These are phyloP conservation scores for Acrocera orbiculus DNA, from an alignment of 2,888 invertebrate species.

Conservation along the genomic window DNA sequence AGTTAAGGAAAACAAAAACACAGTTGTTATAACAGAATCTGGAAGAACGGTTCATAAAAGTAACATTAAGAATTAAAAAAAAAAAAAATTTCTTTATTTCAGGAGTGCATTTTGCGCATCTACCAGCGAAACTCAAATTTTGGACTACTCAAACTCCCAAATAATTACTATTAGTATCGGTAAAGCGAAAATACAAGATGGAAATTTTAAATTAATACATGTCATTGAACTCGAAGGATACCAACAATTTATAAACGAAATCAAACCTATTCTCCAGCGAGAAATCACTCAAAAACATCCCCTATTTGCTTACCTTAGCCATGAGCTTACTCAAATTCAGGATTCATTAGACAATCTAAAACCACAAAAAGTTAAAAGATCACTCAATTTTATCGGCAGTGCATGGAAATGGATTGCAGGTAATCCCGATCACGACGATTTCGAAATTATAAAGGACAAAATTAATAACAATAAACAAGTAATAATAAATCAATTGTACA, in stretches of 20 bases:
- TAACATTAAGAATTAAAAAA: conserved; percentile 2
- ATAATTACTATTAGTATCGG: neutral
- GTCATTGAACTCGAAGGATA: neutral
- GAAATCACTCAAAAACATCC: neutral
- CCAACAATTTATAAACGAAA: neutral
- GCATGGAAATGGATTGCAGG: conserved; percentile 5
- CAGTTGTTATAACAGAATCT: conserved; percentile 3
- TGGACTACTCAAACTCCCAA: conserved; percentile 4
- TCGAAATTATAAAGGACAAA: conserved; percentile 1
- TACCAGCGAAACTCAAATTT: neutral
- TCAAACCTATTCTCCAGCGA: neutral
- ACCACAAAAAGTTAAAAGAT: neutral
- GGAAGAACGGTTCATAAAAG: conserved; percentile 5
- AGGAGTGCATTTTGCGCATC: neutral
- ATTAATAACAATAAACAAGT: conserved; percentile 6
- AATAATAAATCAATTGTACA: conserved; percentile 5
- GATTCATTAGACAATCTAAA: neutral
- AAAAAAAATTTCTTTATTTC: neutral
- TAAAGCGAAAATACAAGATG: conserved; percentile 2
- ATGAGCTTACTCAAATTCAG: neutral
- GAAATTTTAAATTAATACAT: conserved; percentile 1
- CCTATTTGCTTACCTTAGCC: neutral
- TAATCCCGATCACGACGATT: conserved; percentile 2
- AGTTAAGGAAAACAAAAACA: conserved; percentile 3
- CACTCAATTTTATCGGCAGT: neutral